Evolutionary conservation across 1,140 invertebrate species (phyloP).

Genomic region (Rhynchophorus ferrugineus): DNA sequence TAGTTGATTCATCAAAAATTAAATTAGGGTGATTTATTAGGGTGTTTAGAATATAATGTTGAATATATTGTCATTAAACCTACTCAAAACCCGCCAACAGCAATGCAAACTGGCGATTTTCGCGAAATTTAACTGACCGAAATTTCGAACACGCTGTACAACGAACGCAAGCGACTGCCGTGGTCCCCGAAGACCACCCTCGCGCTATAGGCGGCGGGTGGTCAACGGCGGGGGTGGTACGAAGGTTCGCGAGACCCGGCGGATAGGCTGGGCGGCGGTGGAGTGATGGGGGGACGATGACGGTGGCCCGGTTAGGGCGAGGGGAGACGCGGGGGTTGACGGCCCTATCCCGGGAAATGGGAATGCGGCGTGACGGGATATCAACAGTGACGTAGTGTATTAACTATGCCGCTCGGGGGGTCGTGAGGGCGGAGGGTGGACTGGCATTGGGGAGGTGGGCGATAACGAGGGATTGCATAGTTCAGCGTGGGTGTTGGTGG

Average conservation of each 20-base stretch:
- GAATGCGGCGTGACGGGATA: constrained; percentile 3
- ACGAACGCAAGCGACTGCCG: not conserved
- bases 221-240: not conserved
- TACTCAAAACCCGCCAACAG: too few species aligned
- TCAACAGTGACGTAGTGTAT: constrained; percentile 4
- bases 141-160: too few species aligned
- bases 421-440: not conserved
- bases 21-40: too few species aligned
- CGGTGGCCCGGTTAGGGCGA: not conserved
- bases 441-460: not conserved
- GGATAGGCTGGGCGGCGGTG: too few species aligned
- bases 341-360: constrained; percentile 1
- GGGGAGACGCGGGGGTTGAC: not conserved
- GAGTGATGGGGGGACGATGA: constrained; percentile 1
- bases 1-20: too few species aligned
- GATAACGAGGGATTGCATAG: too few species aligned
- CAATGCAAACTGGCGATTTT: too few species aligned
- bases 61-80: too few species aligned
- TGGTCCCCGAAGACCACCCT: not conserved
- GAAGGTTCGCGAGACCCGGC: not conserved
- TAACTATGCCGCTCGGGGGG: not conserved
- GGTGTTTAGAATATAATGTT: too few species aligned
- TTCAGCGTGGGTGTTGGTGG: too few species aligned
- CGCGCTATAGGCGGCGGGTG: too few species aligned
- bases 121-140: too few species aligned